phyloP scores from a whole-genome alignment of 2,797 vertebrate genomes.

The Triplophysa yarkandensis region DNA sequence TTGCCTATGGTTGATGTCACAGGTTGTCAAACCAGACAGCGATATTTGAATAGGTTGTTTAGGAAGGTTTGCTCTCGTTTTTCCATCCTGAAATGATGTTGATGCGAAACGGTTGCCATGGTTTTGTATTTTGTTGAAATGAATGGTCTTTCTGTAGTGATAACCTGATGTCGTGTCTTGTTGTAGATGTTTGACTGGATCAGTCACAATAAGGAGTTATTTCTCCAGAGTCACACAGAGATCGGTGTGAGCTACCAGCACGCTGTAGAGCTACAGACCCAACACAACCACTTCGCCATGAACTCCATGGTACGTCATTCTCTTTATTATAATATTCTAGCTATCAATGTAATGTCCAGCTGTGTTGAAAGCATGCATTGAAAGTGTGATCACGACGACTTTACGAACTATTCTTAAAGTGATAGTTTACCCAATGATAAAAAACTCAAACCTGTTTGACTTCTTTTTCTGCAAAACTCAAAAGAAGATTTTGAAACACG shows the following conservation, averaged over 20 bases:
- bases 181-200: constrained; percentile 99
- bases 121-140: background rate
- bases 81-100: background rate
- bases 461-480: no score
- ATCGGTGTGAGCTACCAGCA: constrained; percentile 95
- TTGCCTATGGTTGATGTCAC: background rate
- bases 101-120: background rate
- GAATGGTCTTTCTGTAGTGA: background rate
- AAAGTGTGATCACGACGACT: no score
- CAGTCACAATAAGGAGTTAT: constrained; percentile 98
- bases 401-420: no score
- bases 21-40: background rate
- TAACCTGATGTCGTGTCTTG: background rate
- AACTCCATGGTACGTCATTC: constrained; percentile 92
- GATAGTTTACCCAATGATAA: no score
- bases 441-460: no score
- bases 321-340: background rate
- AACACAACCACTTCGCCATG: constrained; percentile 99
- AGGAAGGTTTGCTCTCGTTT: background rate
- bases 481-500: no score
- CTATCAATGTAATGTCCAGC: no score
- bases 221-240: constrained; percentile 96
- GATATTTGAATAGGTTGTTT: background rate
- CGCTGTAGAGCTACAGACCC: constrained; percentile 94
- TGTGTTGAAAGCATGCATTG: no score